These are phyloP conservation scores for Caracal caracal DNA, from an alignment of 2,113 vertebrate species.

Conservation along the genomic window DNA sequence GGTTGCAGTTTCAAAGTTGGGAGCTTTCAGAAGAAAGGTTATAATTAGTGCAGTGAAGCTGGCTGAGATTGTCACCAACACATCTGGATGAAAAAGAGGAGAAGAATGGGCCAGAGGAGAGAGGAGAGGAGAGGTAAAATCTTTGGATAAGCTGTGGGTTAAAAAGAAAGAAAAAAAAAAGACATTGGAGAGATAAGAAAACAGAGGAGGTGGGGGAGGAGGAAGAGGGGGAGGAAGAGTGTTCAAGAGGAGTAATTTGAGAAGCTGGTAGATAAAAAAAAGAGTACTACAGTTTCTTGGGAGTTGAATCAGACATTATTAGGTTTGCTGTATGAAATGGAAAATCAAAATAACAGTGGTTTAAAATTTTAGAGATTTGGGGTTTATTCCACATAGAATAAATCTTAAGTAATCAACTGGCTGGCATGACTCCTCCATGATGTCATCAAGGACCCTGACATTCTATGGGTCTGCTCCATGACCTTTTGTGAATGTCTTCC, in stretches of 20 bases:
- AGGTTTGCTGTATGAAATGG: neutral
- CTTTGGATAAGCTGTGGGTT: neutral
- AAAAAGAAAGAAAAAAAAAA: constrained; percentile 1
- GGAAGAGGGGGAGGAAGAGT: neutral
- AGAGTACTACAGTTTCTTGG: neutral
- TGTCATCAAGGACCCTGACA: neutral
- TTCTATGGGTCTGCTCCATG: neutral
- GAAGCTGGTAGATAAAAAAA: neutral
- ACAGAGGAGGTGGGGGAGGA: neutral
- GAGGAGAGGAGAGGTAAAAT: neutral
- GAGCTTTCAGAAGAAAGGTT: neutral
- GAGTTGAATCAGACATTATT: neutral
- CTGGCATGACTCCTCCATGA: neutral
- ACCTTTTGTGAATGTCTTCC: neutral
- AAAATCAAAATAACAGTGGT: constrained; percentile 12
- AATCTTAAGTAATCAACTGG: neutral
- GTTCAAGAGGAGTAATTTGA: neutral
- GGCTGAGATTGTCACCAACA: neutral
- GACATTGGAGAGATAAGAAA: neutral
- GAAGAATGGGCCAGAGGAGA: neutral
- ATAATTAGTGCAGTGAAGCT: neutral
- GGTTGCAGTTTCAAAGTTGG: neutral
- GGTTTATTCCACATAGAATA: neutral
- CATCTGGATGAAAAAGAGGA: neutral
- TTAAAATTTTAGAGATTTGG: neutral